These are phyloP conservation scores for Heteractis magnifica DNA, from an alignment of 92 coral and sea anemone genomes.

Conservation along the genomic window DNA sequence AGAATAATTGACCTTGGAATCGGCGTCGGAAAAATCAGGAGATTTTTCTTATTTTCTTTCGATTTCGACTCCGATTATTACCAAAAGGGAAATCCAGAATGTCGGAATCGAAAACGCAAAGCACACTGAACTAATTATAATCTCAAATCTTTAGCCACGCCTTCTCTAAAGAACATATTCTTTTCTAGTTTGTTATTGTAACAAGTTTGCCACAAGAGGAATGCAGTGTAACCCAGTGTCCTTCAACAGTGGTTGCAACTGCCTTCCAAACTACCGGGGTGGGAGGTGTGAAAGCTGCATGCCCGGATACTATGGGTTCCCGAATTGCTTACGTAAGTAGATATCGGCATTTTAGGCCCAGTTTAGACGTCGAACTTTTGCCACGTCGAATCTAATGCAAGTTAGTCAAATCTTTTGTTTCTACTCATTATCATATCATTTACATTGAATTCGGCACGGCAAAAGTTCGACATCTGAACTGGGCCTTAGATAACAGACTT, in stretches of 20 bases:
- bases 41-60: too few species aligned
- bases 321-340: slow-evolving; percentile 81
- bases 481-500: too few species aligned
- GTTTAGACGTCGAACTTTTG: too few species aligned
- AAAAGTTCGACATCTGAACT: too few species aligned
- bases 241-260: slow-evolving; percentile 57
- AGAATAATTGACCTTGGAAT: neutral
- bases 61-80: too few species aligned
- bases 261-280: slow-evolving; percentile 70
- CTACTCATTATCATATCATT: too few species aligned
- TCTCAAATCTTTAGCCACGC: neutral
- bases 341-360: neutral
- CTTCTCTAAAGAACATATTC: neutral
- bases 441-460: too few species aligned
- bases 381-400: too few species aligned
- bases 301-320: slow-evolving; percentile 70
- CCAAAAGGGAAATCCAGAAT: neutral
- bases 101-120: neutral
- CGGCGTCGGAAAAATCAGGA: neutral
- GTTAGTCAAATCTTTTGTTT: too few species aligned
- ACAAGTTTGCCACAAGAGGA: slow-evolving; percentile 64
- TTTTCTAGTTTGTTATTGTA: slow-evolving; percentile 79
- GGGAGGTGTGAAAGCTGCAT: slow-evolving; percentile 80
- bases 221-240: slow-evolving; percentile 68
- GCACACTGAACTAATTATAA: neutral